These are phyloP conservation scores for Aporophyla lueneburgensis DNA, from an alignment of 2,888 invertebrate species.

Conservation along the genomic window DNA sequence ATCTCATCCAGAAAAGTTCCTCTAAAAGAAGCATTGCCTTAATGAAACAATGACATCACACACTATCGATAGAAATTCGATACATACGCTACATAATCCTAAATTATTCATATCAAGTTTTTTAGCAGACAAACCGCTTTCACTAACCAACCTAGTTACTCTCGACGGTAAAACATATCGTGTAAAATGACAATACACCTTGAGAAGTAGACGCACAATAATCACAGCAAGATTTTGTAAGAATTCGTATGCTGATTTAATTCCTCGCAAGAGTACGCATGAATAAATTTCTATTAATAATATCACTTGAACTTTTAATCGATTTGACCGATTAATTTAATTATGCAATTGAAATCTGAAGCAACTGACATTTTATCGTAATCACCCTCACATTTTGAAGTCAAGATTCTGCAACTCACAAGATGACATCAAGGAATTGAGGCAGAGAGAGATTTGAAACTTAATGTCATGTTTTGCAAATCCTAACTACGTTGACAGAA, in stretches of 20 bases:
- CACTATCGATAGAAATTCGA: constrained; percentile 17
- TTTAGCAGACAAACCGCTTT: constrained; percentile 44
- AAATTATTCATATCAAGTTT: constrained; percentile 51
- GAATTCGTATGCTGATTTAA: constrained; percentile 15
- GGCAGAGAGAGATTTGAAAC: not conserved
- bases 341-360: constrained; percentile 27
- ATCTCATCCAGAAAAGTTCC: not conserved
- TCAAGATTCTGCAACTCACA: constrained; percentile 1
- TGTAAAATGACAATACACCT: constrained; percentile 59
- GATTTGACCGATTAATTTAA: constrained; percentile 9
- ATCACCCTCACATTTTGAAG: constrained; percentile 7
- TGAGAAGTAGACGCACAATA: constrained; percentile 25
- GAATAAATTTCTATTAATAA: not conserved
- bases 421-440: not conserved
- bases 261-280: not conserved
- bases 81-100: constrained; percentile 29
- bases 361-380: constrained; percentile 26
- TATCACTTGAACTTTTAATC: constrained; percentile 16
- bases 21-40: not conserved
- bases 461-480: not conserved
- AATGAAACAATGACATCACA: constrained; percentile 27
- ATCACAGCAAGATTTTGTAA: constrained; percentile 19
- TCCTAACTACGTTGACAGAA: not conserved
- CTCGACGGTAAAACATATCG: constrained; percentile 40
- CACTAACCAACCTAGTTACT: constrained; percentile 52